phyloP scores from a whole-genome alignment of 2,113 vertebrate species.

The Scomber scombrus region DNA sequence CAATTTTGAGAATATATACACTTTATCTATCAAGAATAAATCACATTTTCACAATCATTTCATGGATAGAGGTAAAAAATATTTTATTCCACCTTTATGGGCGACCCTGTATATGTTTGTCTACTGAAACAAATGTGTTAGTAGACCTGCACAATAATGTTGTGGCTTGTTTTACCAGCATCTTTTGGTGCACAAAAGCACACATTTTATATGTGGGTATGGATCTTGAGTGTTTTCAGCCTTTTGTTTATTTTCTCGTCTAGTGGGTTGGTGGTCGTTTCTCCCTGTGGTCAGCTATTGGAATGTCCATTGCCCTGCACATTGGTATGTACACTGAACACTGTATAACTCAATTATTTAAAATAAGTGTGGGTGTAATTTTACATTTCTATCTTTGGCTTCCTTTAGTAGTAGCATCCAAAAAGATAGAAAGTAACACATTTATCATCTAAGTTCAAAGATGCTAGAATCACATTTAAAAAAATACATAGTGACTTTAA shows the following conservation, averaged over 20 bases:
- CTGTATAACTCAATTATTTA: background rate
- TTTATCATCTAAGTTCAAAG: background rate
- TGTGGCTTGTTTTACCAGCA: background rate
- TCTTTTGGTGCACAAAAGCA: background rate
- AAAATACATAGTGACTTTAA: background rate
- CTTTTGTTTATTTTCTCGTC: slow-evolving; percentile 24
- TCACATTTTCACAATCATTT: too few relatives aligned
- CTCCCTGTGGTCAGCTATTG: slow-evolving; percentile 98
- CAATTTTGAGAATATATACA: too few relatives aligned
- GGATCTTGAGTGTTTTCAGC: background rate
- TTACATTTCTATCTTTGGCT: background rate
- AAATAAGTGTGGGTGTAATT: too few relatives aligned
- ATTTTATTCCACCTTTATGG: too few relatives aligned
- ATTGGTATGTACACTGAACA: slow-evolving; percentile 85
- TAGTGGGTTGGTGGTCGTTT: slow-evolving; percentile 99
- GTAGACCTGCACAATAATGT: too few relatives aligned
- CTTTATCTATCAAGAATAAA: too few relatives aligned
- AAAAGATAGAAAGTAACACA: background rate
- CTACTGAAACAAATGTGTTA: too few relatives aligned
- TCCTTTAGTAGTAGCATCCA: background rate
- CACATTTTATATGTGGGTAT: background rate
- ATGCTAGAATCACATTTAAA: background rate
- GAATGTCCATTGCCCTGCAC: slow-evolving; percentile 96
- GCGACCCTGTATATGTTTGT: too few relatives aligned
- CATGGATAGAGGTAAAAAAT: too few relatives aligned